phyloP scores from a whole-genome alignment of 1,140 invertebrate genomes.

The Drosophila ambigua region DNA sequence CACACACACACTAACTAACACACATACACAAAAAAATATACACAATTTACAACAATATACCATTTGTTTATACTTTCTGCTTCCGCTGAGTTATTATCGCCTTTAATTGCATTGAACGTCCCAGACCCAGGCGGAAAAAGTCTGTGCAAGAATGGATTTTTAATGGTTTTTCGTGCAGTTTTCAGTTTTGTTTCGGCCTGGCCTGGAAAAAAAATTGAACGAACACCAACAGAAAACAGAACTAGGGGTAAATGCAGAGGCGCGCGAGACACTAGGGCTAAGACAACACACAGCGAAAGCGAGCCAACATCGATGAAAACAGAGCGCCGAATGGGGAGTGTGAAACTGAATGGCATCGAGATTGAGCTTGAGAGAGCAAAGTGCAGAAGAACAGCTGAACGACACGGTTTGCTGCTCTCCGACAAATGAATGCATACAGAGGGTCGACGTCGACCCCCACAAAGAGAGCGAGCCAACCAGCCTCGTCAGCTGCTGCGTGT shows the following conservation, averaged over 20 bases:
- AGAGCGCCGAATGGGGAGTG: conserved; percentile 62
- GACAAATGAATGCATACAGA: conserved; percentile 24
- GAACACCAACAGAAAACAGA: conserved; percentile 41
- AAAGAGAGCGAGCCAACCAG: conserved; percentile 16
- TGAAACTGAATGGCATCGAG: conserved; percentile 46
- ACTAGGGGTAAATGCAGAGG: conserved; percentile 64
- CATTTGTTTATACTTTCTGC: conserved; percentile 71
- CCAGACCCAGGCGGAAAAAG: neutral
- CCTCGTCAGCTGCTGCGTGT: conserved; percentile 37
- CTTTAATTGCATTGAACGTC: conserved; percentile 23
- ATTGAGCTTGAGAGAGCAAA: neutral
- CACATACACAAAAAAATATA: no score
- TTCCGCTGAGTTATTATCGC: conserved; percentile 15
- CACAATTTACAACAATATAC: conserved; percentile 34
- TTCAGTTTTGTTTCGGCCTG: conserved; percentile 29
- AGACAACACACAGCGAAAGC: conserved; percentile 36
- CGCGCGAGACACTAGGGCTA: conserved; percentile 28
- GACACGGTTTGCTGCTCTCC: neutral
- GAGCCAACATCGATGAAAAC: conserved; percentile 72
- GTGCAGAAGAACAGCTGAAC: conserved; percentile 37
- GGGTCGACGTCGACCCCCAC: neutral
- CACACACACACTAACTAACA: neutral
- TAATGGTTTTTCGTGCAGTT: neutral
- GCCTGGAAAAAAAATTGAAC: conserved; percentile 41
- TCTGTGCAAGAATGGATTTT: conserved; percentile 42